These are phyloP conservation scores for Microctenopoma stevenorrisi DNA, from an alignment of 2,797 vertebrate species.

Conservation along the genomic window DNA sequence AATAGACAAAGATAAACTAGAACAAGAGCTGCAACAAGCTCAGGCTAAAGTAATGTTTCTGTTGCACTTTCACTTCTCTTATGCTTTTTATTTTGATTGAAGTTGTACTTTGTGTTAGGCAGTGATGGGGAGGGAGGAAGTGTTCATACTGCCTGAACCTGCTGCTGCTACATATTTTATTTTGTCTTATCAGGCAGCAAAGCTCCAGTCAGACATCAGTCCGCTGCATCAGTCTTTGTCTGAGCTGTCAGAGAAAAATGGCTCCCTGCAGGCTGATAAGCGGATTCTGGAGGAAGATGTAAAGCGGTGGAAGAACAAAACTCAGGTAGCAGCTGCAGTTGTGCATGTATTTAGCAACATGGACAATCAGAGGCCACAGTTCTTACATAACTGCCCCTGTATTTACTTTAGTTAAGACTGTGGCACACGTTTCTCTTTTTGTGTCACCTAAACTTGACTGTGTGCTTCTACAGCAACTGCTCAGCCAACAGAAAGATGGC, in stretches of 20 bases:
- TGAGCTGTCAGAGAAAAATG: conserved; percentile 92
- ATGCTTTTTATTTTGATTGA: no score
- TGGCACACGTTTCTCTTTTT: neutral
- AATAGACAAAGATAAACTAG: conserved; percentile 90
- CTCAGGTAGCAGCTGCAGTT: conserved; percentile 76
- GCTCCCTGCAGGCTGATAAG: conserved; percentile 94
- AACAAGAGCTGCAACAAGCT: conserved; percentile 91
- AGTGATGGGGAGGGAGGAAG: no score
- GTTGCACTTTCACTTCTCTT: no score
- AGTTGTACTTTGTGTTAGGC: no score
- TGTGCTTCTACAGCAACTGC: conserved; percentile 85
- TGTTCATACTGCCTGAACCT: neutral
- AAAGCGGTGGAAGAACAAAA: conserved; percentile 91
- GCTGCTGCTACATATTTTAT: no score
- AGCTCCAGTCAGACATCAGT: conserved; percentile 92
- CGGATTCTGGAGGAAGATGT: conserved; percentile 96
- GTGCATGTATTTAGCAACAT: neutral
- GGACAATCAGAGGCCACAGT: neutral
- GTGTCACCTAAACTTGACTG: neutral
- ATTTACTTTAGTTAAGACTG: neutral
- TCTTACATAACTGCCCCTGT: no score
- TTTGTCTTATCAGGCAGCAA: conserved; percentile 83
- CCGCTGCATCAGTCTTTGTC: conserved; percentile 93
- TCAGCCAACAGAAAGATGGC: conserved; percentile 94
- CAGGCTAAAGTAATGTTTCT: conserved; percentile 87